Base-by-base conservation (phyloP, 2,797 vertebrate genomes). In the Silurus lanzhouensis region DNA sequence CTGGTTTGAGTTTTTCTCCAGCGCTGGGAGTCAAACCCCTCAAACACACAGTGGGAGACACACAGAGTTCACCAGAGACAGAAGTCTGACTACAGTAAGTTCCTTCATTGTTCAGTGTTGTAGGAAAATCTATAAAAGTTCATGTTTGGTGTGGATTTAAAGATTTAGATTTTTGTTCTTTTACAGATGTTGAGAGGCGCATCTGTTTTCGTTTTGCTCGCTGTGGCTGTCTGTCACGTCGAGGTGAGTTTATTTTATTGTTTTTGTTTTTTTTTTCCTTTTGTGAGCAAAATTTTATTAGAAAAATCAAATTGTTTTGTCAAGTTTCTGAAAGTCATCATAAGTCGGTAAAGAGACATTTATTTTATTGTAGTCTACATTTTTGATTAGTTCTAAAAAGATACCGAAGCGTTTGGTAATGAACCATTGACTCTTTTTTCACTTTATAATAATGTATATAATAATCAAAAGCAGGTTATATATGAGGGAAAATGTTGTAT, bases 131-230 rank as follows among this genome's bases (percentile, higher is more conserved):
- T 66, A 5, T 27, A 6, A 5, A 13, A 5, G 13, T 25, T 79
- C 0, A 2, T 5, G 60, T 61, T n/a, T 63, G 12, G 0, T 22
- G 31, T 4, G 22, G 1, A 2, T 64, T 64, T 52, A 10, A 48
- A 25, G 14, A 1, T 17, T 80, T 25, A 25, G 14, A 1, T 19
- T 61, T 71, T 44, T 67, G 46, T 9, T 55, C 58, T 77, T 27
- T 52, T 67, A 27, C 76, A 87, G 85, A 87, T 87, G 85, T 81
- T 80, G 85, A 77, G 77, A 57, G 46, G 22, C 52, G 12, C 31
- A 71, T 57, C 82, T 17, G 67, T 87, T 14, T 61, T 83, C 22
- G 27, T 80, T 22, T 64, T 87, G 38, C 68, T 87, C 4, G 75
- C 75, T 20, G 19, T 74, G 25, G 52, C 82, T 14, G 52, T 71